Conservation (phyloP, 2,113 vertebrate species). For the Acrocephalus arundinaceus region DNA sequence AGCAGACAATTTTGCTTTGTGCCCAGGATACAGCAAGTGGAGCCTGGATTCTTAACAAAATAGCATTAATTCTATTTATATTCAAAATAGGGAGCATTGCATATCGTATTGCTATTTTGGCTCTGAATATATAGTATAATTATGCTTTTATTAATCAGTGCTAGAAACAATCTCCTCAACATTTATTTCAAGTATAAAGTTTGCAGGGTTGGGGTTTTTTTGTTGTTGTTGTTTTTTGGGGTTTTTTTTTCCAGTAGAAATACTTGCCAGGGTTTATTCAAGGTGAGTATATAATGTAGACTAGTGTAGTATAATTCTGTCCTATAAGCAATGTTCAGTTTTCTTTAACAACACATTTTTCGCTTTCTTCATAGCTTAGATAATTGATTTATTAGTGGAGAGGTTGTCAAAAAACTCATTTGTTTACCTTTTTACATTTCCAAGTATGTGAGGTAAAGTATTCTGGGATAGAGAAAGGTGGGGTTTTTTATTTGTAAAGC, state of each 20-base stretch:
- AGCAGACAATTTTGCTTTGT: neutral
- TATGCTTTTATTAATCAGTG: conserved; percentile 57
- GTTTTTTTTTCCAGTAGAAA: neutral
- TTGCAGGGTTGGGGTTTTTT: neutral
- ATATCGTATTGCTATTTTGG: conserved; percentile 38
- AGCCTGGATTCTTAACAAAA: conserved; percentile 25
- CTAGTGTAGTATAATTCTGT: neutral
- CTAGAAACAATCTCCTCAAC: conserved; percentile 26
- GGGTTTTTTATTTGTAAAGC: neutral
- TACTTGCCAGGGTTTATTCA: neutral
- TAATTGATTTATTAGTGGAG: neutral
- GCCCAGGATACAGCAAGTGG: neutral
- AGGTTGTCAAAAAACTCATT: neutral
- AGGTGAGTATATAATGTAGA: neutral
- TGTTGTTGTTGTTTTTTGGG: too few relatives aligned
- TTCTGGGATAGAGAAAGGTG: neutral
- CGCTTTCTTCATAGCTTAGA: neutral
- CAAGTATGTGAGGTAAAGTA: neutral
- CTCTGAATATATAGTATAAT: conserved; percentile 44
- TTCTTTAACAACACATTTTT: neutral
- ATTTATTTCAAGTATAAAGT: neutral
- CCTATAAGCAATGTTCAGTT: neutral
- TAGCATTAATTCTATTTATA: conserved; percentile 26
- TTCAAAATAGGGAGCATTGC: conserved; percentile 5
- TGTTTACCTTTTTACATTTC: neutral